phyloP scores from a whole-genome alignment of 2,797 vertebrate genomes.

The Valencia hispanica region DNA sequence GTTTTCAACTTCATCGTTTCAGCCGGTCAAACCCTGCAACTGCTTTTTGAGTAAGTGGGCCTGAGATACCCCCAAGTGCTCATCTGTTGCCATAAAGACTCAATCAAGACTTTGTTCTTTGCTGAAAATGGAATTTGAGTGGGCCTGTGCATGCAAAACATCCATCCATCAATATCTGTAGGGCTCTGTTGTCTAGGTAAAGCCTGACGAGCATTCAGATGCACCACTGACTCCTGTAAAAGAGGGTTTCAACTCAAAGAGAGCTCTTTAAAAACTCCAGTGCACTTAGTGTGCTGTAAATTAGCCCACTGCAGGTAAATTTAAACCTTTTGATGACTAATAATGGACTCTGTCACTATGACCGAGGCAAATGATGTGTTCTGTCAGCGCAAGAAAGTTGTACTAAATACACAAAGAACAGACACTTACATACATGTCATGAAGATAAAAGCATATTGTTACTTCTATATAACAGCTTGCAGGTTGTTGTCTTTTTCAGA shows the following conservation, averaged over 20 bases:
- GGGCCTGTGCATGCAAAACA: conserved; percentile 62
- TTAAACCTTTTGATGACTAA: conserved; percentile 59
- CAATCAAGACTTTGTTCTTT: conserved; percentile 35
- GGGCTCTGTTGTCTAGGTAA: conserved; percentile 66
- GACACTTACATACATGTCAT: not conserved
- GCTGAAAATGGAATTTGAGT: conserved; percentile 46
- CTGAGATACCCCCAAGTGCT: not conserved
- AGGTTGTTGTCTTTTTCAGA: not conserved
- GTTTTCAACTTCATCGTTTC: conserved; percentile 53
- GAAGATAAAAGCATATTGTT: conserved; percentile 10
- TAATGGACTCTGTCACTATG: conserved; percentile 68
- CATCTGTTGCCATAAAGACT: conserved; percentile 18
- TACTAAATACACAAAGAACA: conserved; percentile 16
- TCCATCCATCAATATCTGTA: conserved; percentile 70
- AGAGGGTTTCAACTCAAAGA: conserved; percentile 65
- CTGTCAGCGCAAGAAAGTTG: conserved; percentile 19
- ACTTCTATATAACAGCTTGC: too few species aligned
- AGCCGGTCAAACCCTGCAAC: conserved; percentile 32
- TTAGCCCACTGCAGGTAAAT: conserved; percentile 64
- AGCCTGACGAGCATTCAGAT: conserved; percentile 56
- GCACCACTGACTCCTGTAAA: conserved; percentile 73
- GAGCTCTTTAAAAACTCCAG: conserved; percentile 64
- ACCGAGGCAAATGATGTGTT: conserved; percentile 44
- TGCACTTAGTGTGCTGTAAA: conserved; percentile 71
- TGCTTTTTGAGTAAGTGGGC: conserved; percentile 25